These are phyloP conservation scores for Tapirus indicus DNA, from an alignment of 2,797 vertebrate species.

Conservation along the genomic window DNA sequence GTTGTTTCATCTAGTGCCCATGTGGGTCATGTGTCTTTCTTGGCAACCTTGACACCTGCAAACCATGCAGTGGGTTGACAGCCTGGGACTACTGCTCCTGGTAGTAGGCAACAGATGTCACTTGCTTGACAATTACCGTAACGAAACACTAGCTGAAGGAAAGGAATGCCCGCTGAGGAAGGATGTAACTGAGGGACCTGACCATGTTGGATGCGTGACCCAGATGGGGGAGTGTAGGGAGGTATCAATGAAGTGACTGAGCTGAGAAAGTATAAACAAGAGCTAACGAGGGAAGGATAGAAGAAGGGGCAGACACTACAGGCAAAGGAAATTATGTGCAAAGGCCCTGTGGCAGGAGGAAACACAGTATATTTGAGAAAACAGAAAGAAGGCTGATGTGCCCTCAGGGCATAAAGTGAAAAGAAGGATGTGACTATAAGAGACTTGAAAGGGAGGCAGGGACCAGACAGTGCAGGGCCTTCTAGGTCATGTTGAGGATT, in stretches of 20 bases:
- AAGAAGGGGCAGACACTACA: background rate
- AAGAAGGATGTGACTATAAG: background rate
- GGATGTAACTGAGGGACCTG: background rate
- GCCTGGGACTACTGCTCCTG: background rate
- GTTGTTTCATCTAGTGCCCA: background rate
- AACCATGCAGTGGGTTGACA: background rate
- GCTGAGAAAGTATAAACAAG: background rate
- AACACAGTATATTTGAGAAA: background rate
- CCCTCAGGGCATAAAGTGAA: background rate
- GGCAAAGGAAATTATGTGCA: background rate
- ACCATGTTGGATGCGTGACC: background rate
- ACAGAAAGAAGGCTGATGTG: background rate
- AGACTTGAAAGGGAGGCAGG: background rate
- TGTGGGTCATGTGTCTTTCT: background rate
- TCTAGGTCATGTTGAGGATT: background rate
- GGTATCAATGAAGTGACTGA: no score
- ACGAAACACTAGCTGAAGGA: background rate
- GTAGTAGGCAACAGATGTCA: background rate
- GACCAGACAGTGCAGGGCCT: background rate
- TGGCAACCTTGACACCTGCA: background rate
- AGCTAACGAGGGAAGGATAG: background rate
- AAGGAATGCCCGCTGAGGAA: background rate
- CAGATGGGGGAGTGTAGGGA: background rate
- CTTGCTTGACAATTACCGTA: background rate
- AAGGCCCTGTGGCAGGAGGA: background rate